Conservation (phyloP, 1,140 invertebrate genomes). For the Papilio aristodemus region DNA sequence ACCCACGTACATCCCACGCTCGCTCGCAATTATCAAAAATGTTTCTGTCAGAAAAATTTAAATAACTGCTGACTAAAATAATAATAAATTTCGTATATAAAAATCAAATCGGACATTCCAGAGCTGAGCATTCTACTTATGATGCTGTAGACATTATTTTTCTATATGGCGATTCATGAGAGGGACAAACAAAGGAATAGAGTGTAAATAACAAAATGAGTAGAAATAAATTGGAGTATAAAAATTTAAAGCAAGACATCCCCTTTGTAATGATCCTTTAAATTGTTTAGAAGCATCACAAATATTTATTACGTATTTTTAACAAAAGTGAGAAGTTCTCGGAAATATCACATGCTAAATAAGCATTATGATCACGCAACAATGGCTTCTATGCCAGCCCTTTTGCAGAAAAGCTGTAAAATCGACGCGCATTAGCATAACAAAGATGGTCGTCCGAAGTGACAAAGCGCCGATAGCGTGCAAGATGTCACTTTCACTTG, state of each 20-base stretch:
- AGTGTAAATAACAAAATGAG: neutral
- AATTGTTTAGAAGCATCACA: conserved; percentile 33
- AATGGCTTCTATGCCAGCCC: conserved; percentile 57
- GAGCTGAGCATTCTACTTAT: neutral
- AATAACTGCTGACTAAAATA: neutral
- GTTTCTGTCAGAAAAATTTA: neutral
- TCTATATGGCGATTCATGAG: neutral
- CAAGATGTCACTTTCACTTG: conserved; percentile 71
- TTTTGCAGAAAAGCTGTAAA: conserved; percentile 69
- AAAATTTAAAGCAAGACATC: conserved; percentile 19
- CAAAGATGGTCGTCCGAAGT: conserved; percentile 67
- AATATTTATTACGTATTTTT: conserved; percentile 41
- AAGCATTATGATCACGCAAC: conserved; percentile 47
- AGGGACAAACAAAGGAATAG: neutral
- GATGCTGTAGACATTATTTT: neutral
- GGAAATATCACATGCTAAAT: conserved; percentile 58
- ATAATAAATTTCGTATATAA: neutral
- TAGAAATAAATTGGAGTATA: conserved; percentile 9
- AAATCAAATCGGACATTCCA: too few species aligned
- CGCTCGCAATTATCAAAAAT: neutral
- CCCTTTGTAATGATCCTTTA: conserved; percentile 11
- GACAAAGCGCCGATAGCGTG: conserved; percentile 51
- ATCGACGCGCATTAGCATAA: conserved; percentile 69
- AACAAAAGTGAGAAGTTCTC: conserved; percentile 57
- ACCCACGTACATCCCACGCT: neutral